Evolutionary conservation across 2,888 invertebrate species (phyloP).

Genomic region (Apomyelois bistriatella): DNA sequence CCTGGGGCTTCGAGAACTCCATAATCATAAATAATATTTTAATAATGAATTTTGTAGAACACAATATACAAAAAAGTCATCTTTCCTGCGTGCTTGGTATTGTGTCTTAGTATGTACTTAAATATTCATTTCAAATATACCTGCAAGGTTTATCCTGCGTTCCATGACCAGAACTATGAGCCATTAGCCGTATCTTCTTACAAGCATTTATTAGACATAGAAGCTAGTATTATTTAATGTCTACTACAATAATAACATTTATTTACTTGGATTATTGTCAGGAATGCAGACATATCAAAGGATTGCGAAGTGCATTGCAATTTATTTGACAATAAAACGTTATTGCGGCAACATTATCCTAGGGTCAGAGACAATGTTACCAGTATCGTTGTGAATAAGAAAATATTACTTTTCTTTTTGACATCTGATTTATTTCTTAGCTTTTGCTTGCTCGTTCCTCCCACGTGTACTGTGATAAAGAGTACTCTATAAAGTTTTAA

Average conservation of each 20-base stretch:
- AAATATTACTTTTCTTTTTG: not conserved
- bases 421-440: constrained; percentile 3
- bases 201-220: not conserved
- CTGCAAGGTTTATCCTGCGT: not conserved
- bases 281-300: constrained; percentile 2
- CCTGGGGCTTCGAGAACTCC: too few relatives aligned
- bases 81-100: not conserved
- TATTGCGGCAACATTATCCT: constrained; percentile 1
- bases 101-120: not conserved
- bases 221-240: not conserved
- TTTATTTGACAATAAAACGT: constrained; percentile 14
- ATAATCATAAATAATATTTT: too few relatives aligned
- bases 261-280: not conserved
- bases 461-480: constrained; percentile 6
- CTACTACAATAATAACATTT: not conserved
- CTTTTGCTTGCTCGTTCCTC: constrained; percentile 5
- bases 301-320: constrained; percentile 7
- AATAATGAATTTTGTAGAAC: too few relatives aligned
- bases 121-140: not conserved
- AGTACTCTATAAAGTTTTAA: not conserved
- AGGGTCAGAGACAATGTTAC: not conserved
- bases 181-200: not conserved
- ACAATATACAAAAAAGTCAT: too few relatives aligned
- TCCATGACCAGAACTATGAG: too few relatives aligned
- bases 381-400: not conserved